Evolutionary conservation across 1,140 invertebrate species (phyloP).

Genomic region (Aphelenchoides fujianensis): DNA sequence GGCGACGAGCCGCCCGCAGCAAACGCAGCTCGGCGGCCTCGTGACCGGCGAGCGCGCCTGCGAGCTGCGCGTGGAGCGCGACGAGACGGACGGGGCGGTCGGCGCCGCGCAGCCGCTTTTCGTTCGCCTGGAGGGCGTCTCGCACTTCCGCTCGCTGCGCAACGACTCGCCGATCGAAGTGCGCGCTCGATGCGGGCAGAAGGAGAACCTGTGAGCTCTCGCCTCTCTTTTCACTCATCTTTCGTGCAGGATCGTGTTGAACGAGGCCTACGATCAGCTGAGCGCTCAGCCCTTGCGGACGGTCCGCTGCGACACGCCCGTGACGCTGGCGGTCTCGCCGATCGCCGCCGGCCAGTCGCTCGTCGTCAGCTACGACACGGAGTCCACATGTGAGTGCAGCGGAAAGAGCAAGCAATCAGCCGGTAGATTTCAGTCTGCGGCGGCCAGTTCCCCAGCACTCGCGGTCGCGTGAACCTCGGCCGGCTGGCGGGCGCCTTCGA

Average conservation of each 20-base stretch:
- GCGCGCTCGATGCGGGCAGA: neutral
- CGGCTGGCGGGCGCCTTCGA: constrained; percentile 23
- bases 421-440: constrained; percentile 38
- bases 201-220: neutral
- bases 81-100: neutral
- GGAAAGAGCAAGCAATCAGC: neutral
- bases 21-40: neutral
- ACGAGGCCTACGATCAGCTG: neutral
- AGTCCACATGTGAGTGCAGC: constrained; percentile 28
- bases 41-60: neutral
- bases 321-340: neutral
- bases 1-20: constrained; percentile 27
- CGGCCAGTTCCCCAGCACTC: constrained; percentile 10
- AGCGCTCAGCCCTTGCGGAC: neutral
- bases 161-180: neutral
- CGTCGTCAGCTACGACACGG: constrained; percentile 33
- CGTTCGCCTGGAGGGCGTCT: neutral
- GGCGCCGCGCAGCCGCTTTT: constrained; percentile 11
- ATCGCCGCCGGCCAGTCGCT: neutral
- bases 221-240: no score
- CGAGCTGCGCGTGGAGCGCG: constrained; percentile 10
- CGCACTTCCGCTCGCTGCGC: neutral
- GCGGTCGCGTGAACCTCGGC: constrained; percentile 19
- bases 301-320: constrained; percentile 12
- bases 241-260: neutral